Conservation (phyloP, 2,888 invertebrate species). For the Napeogenes inachia region DNA sequence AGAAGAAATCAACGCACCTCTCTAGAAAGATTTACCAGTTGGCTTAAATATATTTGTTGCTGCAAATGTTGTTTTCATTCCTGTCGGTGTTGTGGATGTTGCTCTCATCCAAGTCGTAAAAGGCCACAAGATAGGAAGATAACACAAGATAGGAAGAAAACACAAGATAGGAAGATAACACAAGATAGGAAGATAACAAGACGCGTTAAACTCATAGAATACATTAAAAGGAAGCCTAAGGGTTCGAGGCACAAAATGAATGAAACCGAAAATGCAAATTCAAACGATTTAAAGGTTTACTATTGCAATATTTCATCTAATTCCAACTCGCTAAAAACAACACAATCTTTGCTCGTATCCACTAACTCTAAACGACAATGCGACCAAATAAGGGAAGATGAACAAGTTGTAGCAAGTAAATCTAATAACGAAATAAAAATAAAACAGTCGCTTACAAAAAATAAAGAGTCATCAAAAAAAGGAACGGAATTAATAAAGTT, state of each 20-base stretch:
- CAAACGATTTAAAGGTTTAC: conserved; percentile 7
- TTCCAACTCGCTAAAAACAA: not conserved
- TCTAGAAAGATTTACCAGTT: conserved; percentile 5
- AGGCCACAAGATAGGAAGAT: too few relatives aligned
- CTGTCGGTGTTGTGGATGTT: not conserved
- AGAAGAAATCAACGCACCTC: conserved; percentile 5
- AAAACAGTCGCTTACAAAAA: not conserved
- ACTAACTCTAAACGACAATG: not conserved
- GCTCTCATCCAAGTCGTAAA: not conserved
- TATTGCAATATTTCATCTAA: conserved; percentile 4
- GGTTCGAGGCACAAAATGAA: conserved; percentile 6
- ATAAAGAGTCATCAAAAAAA: not conserved
- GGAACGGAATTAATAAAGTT: not conserved
- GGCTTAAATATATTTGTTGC: conserved; percentile 13
- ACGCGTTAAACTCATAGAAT: not conserved
- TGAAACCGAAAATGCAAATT: conserved; percentile 3
- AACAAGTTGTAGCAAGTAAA: not conserved
- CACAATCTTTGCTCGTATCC: conserved; percentile 1
- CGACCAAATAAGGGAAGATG: not conserved
- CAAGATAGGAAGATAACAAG: conserved; percentile 14
- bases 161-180: too few relatives aligned
- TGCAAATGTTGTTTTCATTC: conserved; percentile 4
- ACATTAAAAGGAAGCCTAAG: conserved; percentile 1
- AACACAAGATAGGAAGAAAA: too few relatives aligned
- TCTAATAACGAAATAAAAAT: conserved; percentile 6